Conservation (phyloP, 2,797 vertebrate genomes). For the Falco novaeseelandiae region DNA sequence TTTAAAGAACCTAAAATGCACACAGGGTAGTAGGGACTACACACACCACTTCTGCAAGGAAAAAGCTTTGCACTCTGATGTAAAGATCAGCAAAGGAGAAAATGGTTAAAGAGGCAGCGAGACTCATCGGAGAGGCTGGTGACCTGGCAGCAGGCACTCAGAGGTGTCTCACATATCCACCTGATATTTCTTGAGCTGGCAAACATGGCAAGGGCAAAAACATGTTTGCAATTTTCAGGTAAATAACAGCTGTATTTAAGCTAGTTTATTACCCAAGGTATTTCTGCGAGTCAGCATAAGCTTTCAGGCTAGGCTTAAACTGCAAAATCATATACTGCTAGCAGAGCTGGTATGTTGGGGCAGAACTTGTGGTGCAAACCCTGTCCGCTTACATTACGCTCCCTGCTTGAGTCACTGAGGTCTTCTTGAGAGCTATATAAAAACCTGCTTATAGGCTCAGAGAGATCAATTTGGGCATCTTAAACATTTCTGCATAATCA, state of each 20-base stretch:
- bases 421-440: background rate
- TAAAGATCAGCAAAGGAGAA: constrained; percentile 36
- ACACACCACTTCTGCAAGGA: background rate
- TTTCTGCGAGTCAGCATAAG: background rate
- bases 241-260: background rate
- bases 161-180: background rate
- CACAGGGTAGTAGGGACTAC: background rate
- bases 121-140: background rate
- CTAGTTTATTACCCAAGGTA: background rate
- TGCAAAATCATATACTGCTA: background rate
- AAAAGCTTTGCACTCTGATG: background rate
- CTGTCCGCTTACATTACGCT: background rate
- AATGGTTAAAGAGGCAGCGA: background rate
- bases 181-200: background rate
- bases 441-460: background rate
- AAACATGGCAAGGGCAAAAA: background rate
- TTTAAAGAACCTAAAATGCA: constrained; percentile 4
- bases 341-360: background rate
- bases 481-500: background rate
- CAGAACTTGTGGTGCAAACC: background rate
- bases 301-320: background rate
- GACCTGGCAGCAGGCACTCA: background rate
- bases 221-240: background rate
- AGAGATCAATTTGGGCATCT: background rate
- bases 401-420: background rate